These are phyloP conservation scores for Chesias legatella DNA, from an alignment of 2,888 invertebrate species.

Conservation along the genomic window DNA sequence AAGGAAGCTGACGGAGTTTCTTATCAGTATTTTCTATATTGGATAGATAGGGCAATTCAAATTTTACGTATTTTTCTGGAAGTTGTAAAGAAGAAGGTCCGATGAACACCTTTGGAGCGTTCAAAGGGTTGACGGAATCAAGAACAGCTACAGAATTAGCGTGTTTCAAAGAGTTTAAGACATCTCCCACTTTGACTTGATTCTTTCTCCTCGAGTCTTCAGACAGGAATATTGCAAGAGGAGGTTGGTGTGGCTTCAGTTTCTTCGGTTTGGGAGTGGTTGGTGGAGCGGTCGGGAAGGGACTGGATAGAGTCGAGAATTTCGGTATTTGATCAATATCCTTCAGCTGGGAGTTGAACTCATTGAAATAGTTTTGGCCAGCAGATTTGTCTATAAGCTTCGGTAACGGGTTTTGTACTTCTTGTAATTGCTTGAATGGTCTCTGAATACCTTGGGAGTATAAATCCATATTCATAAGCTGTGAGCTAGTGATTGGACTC, in stretches of 20 bases:
- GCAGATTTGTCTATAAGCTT: slow-evolving; percentile 48
- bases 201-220: slow-evolving; percentile 67
- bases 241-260: slow-evolving; percentile 90
- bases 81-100: slow-evolving; percentile 88
- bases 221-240: slow-evolving; percentile 89
- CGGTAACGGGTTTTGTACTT: slow-evolving; percentile 46
- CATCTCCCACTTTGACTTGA: slow-evolving; percentile 84
- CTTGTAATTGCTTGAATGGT: slow-evolving; percentile 47
- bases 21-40: slow-evolving; percentile 85
- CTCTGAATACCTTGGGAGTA: slow-evolving; percentile 49
- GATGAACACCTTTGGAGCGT: slow-evolving; percentile 88
- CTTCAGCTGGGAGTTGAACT: slow-evolving; percentile 54
- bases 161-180: slow-evolving; percentile 84
- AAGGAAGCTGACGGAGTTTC: slow-evolving; percentile 87
- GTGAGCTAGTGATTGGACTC: slow-evolving; percentile 46
- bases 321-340: slow-evolving; percentile 58
- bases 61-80: slow-evolving; percentile 87
- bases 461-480: slow-evolving; percentile 53
- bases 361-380: slow-evolving; percentile 49
- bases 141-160: slow-evolving; percentile 88
- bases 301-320: slow-evolving; percentile 58
- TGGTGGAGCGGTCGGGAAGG: slow-evolving; percentile 63
- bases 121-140: slow-evolving; percentile 84
- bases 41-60: slow-evolving; percentile 90
- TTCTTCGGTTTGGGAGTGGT: slow-evolving; percentile 77